Base-by-base conservation (phyloP, 2,113 vertebrate genomes). In the Campylorhamphus procurvoides region DNA sequence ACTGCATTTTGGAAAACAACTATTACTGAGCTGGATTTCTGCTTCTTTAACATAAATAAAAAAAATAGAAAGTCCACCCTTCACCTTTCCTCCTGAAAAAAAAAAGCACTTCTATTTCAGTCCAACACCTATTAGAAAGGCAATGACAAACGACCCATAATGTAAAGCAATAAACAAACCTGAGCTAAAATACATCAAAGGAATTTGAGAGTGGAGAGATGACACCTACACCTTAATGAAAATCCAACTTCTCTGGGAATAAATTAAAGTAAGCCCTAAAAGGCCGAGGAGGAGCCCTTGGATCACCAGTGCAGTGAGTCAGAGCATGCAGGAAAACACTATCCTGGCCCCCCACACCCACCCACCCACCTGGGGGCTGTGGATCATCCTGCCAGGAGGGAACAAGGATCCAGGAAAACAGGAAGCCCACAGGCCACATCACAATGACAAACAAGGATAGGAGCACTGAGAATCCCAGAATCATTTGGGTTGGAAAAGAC, bases 141-240 rank as follows among this genome's bases (percentile, higher is more conserved):
- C 95, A 77, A 81, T 75, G 93, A 97, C 92, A 96, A 95, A 95
- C 11, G 69, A 82, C 81, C 83, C 72, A 27, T 47, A 80, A 93
- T 7, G 28, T 10, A 59, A 39, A 91, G 74, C 88, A 95, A 85
- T 66, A 97, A 95, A 96, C 92, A 97, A 96, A 89, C 10, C 84
- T 10, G 12, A 58, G 79, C 85, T 50, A 71, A 86, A 96, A 79
- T 82, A 86, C 37, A 88, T 72, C 60, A 53, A 76, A 83, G 53
- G 56, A 59, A 67, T 52, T 39, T 29, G 47, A 91, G 80, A 93
- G 78, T 7, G 2, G 52, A 31, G 87, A 89, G 58, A 87, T 67
- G 49, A 58, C 60, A 87, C 81, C 87, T 67, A 60, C 56, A 64
- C 90, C 90, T 82, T 89, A 76, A 92, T 78, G 89, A 93, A 94